Conservation (phyloP, 2,888 invertebrate genomes). For the Drosophila falleni region DNA sequence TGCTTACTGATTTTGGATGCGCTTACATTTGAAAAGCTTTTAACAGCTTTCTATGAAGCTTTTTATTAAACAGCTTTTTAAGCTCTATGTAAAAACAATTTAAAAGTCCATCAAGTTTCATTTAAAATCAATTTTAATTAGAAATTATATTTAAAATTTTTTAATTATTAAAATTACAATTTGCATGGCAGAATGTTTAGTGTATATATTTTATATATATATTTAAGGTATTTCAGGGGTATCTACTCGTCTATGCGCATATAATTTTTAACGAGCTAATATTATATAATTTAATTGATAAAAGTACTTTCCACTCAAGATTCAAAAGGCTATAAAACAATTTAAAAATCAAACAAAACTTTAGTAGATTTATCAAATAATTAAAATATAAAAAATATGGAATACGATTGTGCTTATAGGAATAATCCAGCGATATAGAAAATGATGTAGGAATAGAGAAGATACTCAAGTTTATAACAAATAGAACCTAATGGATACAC, state of each 20-base stretch:
- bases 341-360: background rate
- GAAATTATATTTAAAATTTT: background rate
- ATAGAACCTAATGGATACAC: background rate
- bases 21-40: background rate
- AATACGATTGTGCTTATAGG: background rate
- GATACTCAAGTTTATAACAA: background rate
- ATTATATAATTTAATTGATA: background rate
- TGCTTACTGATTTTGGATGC: background rate
- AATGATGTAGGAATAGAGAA: background rate
- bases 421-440: background rate
- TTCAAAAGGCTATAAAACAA: background rate
- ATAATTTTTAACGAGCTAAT: background rate
- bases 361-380: background rate
- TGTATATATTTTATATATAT: background rate
- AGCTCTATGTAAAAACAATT: background rate
- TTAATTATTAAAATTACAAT: background rate
- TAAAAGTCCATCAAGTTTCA: background rate
- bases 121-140: background rate
- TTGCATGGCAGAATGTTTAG: slow-evolving; percentile 18
- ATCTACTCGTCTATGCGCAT: background rate
- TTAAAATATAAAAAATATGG: background rate
- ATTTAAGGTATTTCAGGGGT: slow-evolving; percentile 2
- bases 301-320: background rate
- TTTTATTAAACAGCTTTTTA: background rate
- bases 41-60: background rate